Conservation (phyloP, 2,888 invertebrate species). For the Euproctis similis region DNA sequence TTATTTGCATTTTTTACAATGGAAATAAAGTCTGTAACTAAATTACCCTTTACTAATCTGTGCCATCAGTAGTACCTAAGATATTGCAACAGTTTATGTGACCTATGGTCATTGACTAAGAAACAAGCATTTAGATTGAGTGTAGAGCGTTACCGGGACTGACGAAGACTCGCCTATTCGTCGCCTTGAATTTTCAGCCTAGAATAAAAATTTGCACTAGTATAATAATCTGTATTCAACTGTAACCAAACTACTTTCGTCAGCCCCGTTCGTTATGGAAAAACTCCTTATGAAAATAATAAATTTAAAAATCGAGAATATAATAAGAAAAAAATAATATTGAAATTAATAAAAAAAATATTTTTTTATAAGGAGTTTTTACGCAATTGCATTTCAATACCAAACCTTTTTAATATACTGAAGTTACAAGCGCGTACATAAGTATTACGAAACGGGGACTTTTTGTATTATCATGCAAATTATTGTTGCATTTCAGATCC, state of each 20-base stretch:
- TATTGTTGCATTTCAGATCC: slow-evolving; percentile 23
- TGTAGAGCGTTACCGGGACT: slow-evolving; percentile 41
- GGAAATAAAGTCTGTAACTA: too few relatives aligned
- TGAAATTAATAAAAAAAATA: slow-evolving; percentile 2
- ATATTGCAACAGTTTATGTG: slow-evolving; percentile 10
- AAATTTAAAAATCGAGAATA: slow-evolving; percentile 7
- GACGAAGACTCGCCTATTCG: slow-evolving; percentile 44
- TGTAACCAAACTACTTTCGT: slow-evolving; percentile 37
- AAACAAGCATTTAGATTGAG: slow-evolving; percentile 30
- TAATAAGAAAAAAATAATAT: slow-evolving; percentile 4
- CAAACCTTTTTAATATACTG: slow-evolving; percentile 30
- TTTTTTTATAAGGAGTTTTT: slow-evolving; percentile 34
- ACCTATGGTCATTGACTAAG: slow-evolving; percentile 29
- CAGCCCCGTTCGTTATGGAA: slow-evolving; percentile 37
- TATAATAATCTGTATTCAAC: slow-evolving; percentile 25
- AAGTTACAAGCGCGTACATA: slow-evolving; percentile 19
- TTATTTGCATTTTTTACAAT: too few relatives aligned
- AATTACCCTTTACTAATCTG: too few relatives aligned
- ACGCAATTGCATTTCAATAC: slow-evolving; percentile 32
- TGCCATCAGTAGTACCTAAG: too few relatives aligned
- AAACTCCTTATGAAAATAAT: slow-evolving; percentile 37
- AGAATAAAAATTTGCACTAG: slow-evolving; percentile 42
- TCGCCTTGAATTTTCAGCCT: slow-evolving; percentile 47
- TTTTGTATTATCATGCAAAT: slow-evolving; percentile 27
- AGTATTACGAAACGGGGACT: slow-evolving; percentile 31